These are phyloP conservation scores for Charanyca ferruginea DNA, from an alignment of 2,888 invertebrate species.

Conservation along the genomic window DNA sequence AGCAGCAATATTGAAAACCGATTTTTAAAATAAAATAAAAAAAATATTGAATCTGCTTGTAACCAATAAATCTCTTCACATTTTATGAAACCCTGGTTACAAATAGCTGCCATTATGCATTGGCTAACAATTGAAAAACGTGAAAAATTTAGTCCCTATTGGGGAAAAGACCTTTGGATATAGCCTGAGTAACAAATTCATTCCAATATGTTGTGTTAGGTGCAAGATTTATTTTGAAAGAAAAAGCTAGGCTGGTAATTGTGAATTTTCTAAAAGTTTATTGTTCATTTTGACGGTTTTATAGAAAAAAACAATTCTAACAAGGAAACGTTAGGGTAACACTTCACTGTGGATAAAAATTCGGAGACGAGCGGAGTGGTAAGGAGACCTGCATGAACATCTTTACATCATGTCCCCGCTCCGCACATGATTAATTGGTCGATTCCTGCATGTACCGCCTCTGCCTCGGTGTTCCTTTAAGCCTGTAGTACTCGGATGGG, in stretches of 20 bases:
- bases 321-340: too few species aligned
- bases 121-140: slow-evolving; percentile 44
- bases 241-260: background rate
- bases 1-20: slow-evolving; percentile 20
- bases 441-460: too few species aligned
- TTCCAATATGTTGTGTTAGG: slow-evolving; percentile 15
- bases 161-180: slow-evolving; percentile 12
- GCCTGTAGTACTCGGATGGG: too few species aligned
- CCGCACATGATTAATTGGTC: too few species aligned
- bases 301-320: too few species aligned
- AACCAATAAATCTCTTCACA: slow-evolving; percentile 39
- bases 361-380: too few species aligned
- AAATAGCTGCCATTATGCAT: slow-evolving; percentile 49
- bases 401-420: too few species aligned
- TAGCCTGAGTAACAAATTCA: slow-evolving; percentile 26
- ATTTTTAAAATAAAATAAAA: slow-evolving; percentile 18
- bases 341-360: too few species aligned
- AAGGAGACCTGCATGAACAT: too few species aligned
- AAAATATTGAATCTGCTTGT: slow-evolving; percentile 17
- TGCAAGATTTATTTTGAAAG: slow-evolving; percentile 26
- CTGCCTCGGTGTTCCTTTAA: too few species aligned
- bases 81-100: slow-evolving; percentile 49
- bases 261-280: too few species aligned
- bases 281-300: too few species aligned
- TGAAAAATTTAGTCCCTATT: slow-evolving; percentile 41